Evolutionary conservation across 2,888 invertebrate genomes (phyloP).

Genomic region (Tubulanus polymorphus): DNA sequence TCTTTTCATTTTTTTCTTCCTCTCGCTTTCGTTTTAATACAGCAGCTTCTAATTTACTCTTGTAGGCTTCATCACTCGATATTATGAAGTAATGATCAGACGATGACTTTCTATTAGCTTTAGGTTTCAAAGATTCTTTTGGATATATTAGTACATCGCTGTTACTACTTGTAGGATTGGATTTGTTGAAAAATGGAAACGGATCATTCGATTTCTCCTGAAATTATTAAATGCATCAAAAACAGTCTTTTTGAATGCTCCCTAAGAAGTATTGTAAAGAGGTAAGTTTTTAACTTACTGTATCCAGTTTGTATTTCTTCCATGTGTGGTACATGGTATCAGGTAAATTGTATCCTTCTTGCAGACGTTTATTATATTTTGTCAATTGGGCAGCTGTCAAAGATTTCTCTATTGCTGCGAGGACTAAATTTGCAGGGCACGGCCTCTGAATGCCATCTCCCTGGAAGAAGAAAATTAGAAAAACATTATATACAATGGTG

Average conservation of each 20-base stretch:
- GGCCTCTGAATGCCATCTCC: constrained; percentile 1
- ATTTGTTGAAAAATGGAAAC: neutral
- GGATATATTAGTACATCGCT: neutral
- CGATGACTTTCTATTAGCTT: neutral
- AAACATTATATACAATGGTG: too few species aligned
- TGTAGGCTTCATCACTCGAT: neutral
- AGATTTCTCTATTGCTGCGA: neutral
- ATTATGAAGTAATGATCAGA: neutral
- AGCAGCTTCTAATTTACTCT: neutral
- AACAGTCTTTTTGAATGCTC: too few species aligned
- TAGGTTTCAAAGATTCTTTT: neutral
- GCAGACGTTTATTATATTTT: neutral
- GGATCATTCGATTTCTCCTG: too few species aligned
- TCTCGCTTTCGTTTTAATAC: neutral
- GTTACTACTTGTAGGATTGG: neutral
- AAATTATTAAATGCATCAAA: too few species aligned
- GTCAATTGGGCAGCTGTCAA: neutral
- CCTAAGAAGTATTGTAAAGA: too few species aligned
- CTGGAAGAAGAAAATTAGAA: too few species aligned
- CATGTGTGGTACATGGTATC: constrained; percentile 1
- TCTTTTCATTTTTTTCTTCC: constrained; percentile 3
- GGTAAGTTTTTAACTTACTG: too few species aligned
- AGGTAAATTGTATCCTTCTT: neutral
- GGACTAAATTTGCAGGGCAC: neutral
- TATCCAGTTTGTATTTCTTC: too few species aligned